phyloP scores from a whole-genome alignment of 2,888 invertebrate species.

The Imbricaverruca yamaguchii region DNA sequence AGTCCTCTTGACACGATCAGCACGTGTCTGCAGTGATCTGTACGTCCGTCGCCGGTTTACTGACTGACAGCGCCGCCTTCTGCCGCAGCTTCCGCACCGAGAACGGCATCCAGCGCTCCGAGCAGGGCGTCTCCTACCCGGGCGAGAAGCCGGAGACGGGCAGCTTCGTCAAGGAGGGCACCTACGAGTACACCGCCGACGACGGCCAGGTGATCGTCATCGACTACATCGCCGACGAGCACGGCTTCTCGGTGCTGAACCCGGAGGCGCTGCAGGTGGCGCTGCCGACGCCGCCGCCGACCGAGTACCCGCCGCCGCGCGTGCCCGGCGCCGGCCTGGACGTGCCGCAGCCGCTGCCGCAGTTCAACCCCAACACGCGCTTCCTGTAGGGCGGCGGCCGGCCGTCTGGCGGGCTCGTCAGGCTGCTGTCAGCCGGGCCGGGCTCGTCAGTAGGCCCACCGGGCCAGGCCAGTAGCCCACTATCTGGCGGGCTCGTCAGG shows the following conservation, averaged over 20 bases:
- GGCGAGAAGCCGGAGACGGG: background rate
- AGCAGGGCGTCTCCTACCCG: background rate
- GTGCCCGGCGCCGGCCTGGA: conserved; percentile 6
- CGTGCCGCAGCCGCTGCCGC: background rate
- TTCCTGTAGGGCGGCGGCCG: background rate
- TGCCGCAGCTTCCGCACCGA: background rate
- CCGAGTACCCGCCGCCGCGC: background rate
- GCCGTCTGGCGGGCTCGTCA: too few relatives aligned
- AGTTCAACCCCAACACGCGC: background rate
- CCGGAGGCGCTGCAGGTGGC: background rate
- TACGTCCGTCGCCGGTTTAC: background rate
- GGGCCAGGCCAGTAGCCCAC: too few relatives aligned
- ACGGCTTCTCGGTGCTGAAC: conserved; percentile 9
- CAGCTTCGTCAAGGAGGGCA: conserved; percentile 9
- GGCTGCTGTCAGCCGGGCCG: too few relatives aligned
- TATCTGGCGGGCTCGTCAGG: too few relatives aligned
- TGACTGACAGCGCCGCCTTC: too few relatives aligned
- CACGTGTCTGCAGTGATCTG: background rate
- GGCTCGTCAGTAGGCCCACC: too few relatives aligned
- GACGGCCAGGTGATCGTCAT: background rate
- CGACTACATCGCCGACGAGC: conserved; percentile 4
- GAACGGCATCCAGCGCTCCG: background rate
- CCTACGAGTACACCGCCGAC: background rate
- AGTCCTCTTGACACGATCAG: too few relatives aligned
- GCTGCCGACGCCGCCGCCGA: conserved; percentile 14